phyloP scores from a whole-genome alignment of 1,140 invertebrate species.

The Macrostomum lignano region DNA sequence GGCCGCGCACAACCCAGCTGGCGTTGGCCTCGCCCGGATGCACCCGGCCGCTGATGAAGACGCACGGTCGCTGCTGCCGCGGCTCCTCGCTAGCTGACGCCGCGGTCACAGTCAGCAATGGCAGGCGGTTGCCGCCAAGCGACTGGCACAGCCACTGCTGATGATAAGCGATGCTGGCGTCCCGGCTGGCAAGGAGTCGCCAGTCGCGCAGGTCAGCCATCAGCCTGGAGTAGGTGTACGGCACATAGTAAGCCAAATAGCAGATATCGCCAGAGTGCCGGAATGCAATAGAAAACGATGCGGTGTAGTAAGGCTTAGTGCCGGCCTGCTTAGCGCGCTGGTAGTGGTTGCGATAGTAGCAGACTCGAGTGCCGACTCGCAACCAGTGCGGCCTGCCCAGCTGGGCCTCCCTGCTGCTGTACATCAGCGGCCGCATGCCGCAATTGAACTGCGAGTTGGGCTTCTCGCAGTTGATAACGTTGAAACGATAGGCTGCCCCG shows the following conservation, averaged over 20 bases:
- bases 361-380: slow-evolving; percentile 43
- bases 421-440: slow-evolving; percentile 65
- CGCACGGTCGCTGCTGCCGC: slow-evolving; percentile 18
- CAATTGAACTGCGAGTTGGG: slow-evolving; percentile 60
- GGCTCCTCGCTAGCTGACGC: slow-evolving; percentile 41
- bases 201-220: slow-evolving; percentile 30
- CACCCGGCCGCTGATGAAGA: slow-evolving; percentile 47
- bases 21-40: slow-evolving; percentile 64
- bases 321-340: slow-evolving; percentile 6
- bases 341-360: slow-evolving; percentile 40
- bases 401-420: slow-evolving; percentile 42
- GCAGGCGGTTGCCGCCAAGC: slow-evolving; percentile 52
- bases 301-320: slow-evolving; percentile 40
- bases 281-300: slow-evolving; percentile 71
- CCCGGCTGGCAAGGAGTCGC: background rate
- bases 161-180: slow-evolving; percentile 29
- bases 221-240: slow-evolving; percentile 62
- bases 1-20: slow-evolving; percentile 63
- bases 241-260: slow-evolving; percentile 80
- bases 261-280: slow-evolving; percentile 59
- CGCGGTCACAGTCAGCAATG: slow-evolving; percentile 50
- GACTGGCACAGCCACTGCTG: slow-evolving; percentile 44
- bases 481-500: slow-evolving; percentile 45
- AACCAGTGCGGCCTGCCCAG: slow-evolving; percentile 41
- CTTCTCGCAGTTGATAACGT: slow-evolving; percentile 68